Evolutionary conservation across 2,797 vertebrate genomes (phyloP), one percentile per base, ranked within the genome.

Genomic region (Gambelia wislizenii): DNA sequence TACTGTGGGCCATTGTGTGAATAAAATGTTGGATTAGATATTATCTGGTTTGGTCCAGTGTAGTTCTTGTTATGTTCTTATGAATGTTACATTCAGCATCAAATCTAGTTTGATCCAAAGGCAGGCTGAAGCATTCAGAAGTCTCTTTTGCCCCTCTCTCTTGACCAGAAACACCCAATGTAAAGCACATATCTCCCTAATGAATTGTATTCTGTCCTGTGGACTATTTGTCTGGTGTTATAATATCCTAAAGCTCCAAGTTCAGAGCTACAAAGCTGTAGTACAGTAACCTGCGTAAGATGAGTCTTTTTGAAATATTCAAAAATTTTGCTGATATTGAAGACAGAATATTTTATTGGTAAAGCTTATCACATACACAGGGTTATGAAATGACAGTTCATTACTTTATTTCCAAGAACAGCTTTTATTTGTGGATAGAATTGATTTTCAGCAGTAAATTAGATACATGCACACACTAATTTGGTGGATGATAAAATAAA

Each of bases 361-460:
- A 59, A 81, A 20, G 8, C 30, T 49, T 79, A n/a, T 16, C 30
- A 54, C 33, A 30, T 30, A 79, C 2, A 82, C 18, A 2, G 4
- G 18, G 70, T 83, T 56, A 16, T 1, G 0, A 85, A 36, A 82
- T 91, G 88, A 83, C 61, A 77, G 54, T 42, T 52, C 30, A 39
- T 52, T 84, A 22, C 42, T 91, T 91, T 78, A 49, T 42, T 87
- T 91, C 27, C 47, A 87, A 47, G 47, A 47, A 22, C 87, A 88
- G 39, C 54, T 70, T 87, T 87, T 86, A 88, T 93, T 61, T 87
- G 13, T 70, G 74, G 90, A 76, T 52, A 92, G 88, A 91, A 93
- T 90, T 0, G 8, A 92, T 94, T 93, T 92, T 91, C 83, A 75
- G 16, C 69, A 90, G 78, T 84, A 64, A 89, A 90, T 93, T 89